A percentile compares a stretch with the other conserved stretches of the same genome.
Conservation (phyloP, 2,888 invertebrate species). For the Alcis repandata region DNA sequence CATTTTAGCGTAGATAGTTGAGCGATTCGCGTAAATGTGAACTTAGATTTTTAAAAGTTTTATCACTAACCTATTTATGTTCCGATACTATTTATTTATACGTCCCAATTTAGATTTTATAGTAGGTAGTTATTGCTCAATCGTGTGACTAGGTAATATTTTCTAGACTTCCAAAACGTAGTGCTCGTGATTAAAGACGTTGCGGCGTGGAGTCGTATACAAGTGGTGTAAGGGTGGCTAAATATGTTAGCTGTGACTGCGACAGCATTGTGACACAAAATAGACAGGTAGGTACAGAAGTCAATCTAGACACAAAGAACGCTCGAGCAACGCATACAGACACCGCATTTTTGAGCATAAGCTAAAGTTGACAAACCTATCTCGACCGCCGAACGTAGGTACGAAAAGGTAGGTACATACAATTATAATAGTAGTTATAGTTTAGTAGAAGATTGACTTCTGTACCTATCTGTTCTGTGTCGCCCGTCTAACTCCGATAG, state of each 20-base stretch:
- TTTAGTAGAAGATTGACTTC: too few relatives aligned
- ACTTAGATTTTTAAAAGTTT: constrained; percentile 53
- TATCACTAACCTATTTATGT: constrained; percentile 40
- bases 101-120: constrained; percentile 62
- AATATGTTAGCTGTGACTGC: constrained; percentile 19
- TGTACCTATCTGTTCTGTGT: too few relatives aligned
- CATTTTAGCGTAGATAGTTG: constrained; percentile 68
- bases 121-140: constrained; percentile 77
- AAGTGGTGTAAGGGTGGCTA: neutral
- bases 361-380: too few relatives aligned
- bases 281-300: too few relatives aligned
- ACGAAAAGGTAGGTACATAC: too few relatives aligned
- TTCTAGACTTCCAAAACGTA: constrained; percentile 54
- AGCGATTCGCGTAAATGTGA: constrained; percentile 56
- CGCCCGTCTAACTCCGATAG: constrained; percentile 26
- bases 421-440: too few relatives aligned
- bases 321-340: too few relatives aligned
- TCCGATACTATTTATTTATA: constrained; percentile 54
- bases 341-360: too few relatives aligned
- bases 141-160: constrained; percentile 64
- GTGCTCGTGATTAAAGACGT: constrained; percentile 13
- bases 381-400: too few relatives aligned
- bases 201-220: neutral
- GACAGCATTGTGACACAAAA: constrained; percentile 18
- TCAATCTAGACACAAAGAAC: too few relatives aligned